Conservation (phyloP, 2,888 invertebrate genomes). For the Phaonia tiefii region DNA sequence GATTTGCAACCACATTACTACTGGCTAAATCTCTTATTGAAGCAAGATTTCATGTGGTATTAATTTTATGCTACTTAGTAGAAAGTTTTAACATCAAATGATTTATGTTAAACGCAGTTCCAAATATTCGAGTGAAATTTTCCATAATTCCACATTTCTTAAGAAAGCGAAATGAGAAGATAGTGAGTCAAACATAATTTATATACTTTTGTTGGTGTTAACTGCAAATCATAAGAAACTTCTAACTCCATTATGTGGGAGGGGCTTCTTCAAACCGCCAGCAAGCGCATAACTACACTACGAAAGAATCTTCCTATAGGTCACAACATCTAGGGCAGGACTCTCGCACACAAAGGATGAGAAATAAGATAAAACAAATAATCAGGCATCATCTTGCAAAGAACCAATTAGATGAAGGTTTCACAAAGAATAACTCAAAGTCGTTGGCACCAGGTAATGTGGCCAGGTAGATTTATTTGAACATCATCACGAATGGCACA, state of each 20-base stretch:
- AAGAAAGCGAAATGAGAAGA: too few species aligned
- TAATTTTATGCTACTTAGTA: too few species aligned
- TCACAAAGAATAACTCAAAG: constrained; percentile 9
- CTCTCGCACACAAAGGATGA: constrained; percentile 15
- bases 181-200: too few species aligned
- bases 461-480: constrained; percentile 46
- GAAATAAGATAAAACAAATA: not conserved
- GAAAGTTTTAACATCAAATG: too few species aligned
- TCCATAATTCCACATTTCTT: too few species aligned
- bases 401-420: constrained; percentile 57
- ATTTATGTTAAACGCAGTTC: too few species aligned
- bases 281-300: not conserved
- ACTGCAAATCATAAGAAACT: too few species aligned
- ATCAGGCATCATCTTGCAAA: constrained; percentile 16
- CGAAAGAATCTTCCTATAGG: not conserved
- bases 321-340: constrained; percentile 7
- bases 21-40: too few species aligned
- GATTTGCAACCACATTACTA: too few species aligned
- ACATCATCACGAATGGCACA: constrained; percentile 27
- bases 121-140: too few species aligned
- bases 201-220: too few species aligned
- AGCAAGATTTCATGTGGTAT: too few species aligned
- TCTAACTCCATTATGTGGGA: constrained; percentile 11
- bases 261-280: constrained; percentile 15
- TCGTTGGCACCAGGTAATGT: constrained; percentile 9